Base-by-base conservation (phyloP, 2,113 vertebrate species). In the Oncorhynchus masou region DNA sequence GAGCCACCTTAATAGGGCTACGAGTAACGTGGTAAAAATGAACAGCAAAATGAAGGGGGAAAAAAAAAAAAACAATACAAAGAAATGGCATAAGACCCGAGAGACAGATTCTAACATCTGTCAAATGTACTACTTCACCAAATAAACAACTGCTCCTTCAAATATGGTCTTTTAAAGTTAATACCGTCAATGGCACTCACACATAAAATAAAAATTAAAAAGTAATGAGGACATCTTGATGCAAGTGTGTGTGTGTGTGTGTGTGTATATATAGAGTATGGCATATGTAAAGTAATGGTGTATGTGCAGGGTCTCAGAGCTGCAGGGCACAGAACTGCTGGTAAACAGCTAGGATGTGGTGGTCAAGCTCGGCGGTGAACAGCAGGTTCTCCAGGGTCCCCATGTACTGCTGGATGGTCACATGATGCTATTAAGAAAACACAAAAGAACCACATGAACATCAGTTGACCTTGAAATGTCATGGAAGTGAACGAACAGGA, bases 351-450 rank as follows among this genome's bases (percentile, higher is more conserved):
- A 99, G 90, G 90, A 99, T 99, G 88, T 99, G 98, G 68, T 91
- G 98, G 90, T 99, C 98, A 71, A 99, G 89, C 86, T 99, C 98
- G 0, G 96, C 97, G 0, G 97, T 99, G 91, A 99, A 99, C 81
- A 99, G 95, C 74, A 99, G 95, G 87, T 98, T 99, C 92, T 99
- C 98, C 88, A 99, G 91, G 4, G 98, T 99, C 81, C 96, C 95
- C 96, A 99, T 96, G 91, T 99, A 99, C 91, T 98, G 97, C 90
- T 99, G 97, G 93, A 99, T 99, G 86, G 94, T 99, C 75, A 94
- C 94, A 77, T 99, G 96, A 86, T 99, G 97, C 97, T 99, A 91
- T n/a, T 48, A 67, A 73, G 8, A 65, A 5, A 85, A 49, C 39
- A 62, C 84, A 74, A 16, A 16, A 5, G 62, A 16, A 69, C 69